Percentiles rank a stretch among this genome's conserved stretches.
These are phyloP conservation scores for Palythoa grandiflora DNA, from an alignment of 92 coral and sea anemone species.

Conservation along the genomic window DNA sequence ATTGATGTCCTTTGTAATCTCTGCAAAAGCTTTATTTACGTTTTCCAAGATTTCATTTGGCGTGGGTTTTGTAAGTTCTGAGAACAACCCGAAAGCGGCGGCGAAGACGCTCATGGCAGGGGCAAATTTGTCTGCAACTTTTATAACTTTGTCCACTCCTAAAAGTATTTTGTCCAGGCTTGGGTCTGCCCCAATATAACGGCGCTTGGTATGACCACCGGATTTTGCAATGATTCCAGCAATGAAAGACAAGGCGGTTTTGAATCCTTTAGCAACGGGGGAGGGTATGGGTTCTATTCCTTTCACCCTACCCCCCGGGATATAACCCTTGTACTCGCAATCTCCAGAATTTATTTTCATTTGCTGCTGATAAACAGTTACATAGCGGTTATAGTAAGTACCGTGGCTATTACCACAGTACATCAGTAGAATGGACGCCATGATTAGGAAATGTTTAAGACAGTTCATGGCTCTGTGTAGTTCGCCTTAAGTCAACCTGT, in stretches of 20 bases:
- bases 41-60: constrained; percentile 1
- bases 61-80: not conserved
- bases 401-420: too few species aligned
- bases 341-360: too few species aligned
- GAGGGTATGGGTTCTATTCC: not conserved
- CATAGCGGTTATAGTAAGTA: too few species aligned
- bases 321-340: constrained; percentile 6
- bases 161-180: too few species aligned
- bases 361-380: too few species aligned
- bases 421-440: too few species aligned
- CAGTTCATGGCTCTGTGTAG: too few species aligned
- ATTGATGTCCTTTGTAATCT: constrained; percentile 24
- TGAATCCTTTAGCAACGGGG: constrained; percentile 13
- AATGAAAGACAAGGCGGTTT: not conserved
- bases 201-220: not conserved
- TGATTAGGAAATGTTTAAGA: too few species aligned
- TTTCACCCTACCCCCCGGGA: not conserved
- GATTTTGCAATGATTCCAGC: not conserved
- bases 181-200: not conserved
- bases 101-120: not conserved
- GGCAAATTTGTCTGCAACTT: not conserved
- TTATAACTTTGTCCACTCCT: not conserved
- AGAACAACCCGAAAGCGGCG: not conserved
- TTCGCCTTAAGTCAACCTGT: too few species aligned
- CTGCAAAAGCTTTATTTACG: constrained; percentile 3